Conservation (phyloP, 2,113 vertebrate genomes). For the Anarhynchus alexandrinus region DNA sequence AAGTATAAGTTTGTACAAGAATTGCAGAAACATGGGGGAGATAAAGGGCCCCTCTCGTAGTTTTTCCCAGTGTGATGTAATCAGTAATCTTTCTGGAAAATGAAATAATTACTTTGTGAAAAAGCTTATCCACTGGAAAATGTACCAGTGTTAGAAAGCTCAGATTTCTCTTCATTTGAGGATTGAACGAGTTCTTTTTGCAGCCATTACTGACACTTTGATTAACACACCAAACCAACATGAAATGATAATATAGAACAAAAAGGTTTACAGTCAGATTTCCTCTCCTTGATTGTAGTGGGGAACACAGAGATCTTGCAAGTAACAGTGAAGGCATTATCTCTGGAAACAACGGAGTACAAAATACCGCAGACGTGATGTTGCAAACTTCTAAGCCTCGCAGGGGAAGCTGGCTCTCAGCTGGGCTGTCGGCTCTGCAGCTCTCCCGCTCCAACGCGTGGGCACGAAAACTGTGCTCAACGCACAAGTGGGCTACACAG, state of each 20-base stretch:
- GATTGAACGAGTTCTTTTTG: constrained; percentile 41
- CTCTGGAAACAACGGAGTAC: background rate
- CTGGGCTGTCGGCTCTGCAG: background rate
- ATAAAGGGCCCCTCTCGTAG: constrained; percentile 64
- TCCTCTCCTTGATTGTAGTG: background rate
- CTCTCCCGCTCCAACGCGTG: background rate
- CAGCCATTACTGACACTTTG: constrained; percentile 63
- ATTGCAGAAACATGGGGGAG: constrained; percentile 75
- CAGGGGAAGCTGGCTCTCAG: background rate
- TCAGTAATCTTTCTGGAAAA: constrained; percentile 73
- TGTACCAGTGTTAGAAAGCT: constrained; percentile 51
- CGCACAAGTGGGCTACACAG: background rate
- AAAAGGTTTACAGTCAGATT: constrained; percentile 23
- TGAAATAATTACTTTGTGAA: constrained; percentile 76
- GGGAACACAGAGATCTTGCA: background rate
- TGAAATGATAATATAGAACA: constrained; percentile 44
- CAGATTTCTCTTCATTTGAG: constrained; percentile 75
- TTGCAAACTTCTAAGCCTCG: background rate
- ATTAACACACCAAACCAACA: constrained; percentile 61
- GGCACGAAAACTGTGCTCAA: background rate
- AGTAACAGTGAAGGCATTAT: background rate
- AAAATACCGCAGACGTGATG: background rate
- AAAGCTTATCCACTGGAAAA: constrained; percentile 68
- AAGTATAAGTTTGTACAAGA: constrained; percentile 82
- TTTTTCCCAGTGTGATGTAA: constrained; percentile 69